Evolutionary conservation across 2,888 invertebrate species (phyloP).

Genomic region (Diadegma fenestrale): DNA sequence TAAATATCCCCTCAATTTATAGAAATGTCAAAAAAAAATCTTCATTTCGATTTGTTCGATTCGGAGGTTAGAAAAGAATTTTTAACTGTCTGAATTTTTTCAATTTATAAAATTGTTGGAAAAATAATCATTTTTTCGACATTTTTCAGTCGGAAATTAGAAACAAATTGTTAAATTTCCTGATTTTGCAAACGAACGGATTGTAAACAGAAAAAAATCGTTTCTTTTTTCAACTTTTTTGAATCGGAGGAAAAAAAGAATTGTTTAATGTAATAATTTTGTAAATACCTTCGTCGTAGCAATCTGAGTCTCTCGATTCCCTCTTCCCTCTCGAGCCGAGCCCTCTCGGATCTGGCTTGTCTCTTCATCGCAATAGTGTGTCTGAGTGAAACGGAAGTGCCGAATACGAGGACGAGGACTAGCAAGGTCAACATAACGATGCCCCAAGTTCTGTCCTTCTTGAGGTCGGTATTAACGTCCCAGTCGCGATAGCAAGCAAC

Average conservation of each 20-base stretch:
- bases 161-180: neutral
- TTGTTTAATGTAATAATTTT: neutral
- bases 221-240: neutral
- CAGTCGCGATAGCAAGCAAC: constrained; percentile 88
- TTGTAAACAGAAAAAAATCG: neutral
- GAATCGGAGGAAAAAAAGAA: neutral
- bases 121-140: neutral
- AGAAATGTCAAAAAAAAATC: too few relatives aligned
- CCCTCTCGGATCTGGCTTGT: constrained; percentile 85
- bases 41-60: too few relatives aligned
- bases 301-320: constrained; percentile 86
- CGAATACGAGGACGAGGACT: constrained; percentile 86
- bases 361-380: constrained; percentile 87
- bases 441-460: constrained; percentile 75
- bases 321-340: constrained; percentile 86
- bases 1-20: too few relatives aligned
- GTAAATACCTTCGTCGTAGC: constrained; percentile 84
- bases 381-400: constrained; percentile 86
- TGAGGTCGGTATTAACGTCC: constrained; percentile 82
- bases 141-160: too few relatives aligned
- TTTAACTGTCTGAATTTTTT: neutral
- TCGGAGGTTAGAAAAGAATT: too few relatives aligned
- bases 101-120: neutral
- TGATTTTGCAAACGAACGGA: constrained; percentile 1
- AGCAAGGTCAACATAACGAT: constrained; percentile 77